Evolutionary conservation across 2,888 invertebrate species (phyloP), one percentile per base, ranked within the genome.

Genomic region (Epicampocera succincta): DNA sequence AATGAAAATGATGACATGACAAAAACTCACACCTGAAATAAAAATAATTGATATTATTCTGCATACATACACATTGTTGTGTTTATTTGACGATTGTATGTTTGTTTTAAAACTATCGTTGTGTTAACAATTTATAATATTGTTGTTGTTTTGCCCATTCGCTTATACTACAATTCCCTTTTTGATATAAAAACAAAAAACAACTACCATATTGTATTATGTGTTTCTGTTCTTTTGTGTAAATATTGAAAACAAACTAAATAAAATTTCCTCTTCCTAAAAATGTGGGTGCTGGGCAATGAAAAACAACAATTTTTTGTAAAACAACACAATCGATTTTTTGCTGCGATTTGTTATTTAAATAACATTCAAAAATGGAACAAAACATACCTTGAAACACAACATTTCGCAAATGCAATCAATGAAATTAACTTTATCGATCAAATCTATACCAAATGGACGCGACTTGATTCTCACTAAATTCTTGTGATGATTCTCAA

Each of bases 401-500:
- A 73, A 73, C 33, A 69, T 60, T 71, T 78, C 21, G 58, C 60
- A 78, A 78, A 73, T 66, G 66, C 72, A 60, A 78, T 66, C 11
- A 54, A 77, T 50, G 40, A 50, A 15, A 50, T 54, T 48, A 38
- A 46, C 44, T 46, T 58, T 56, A 52, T 44, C 38, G 17, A 71
- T 42, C 11, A 48, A 58, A 33, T 33, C 33, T 6, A 33, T 33
- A 58, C 33, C 21, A 12, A 42, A 72, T 79, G 78, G 78, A 79
- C 78, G 77, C 54, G 78, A 44, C 33, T 60, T 65, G 17, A 74
- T 56, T 33, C n/a, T n/a, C 33, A 33, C 33, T 33, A 33, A 74
- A 65, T 78, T 78, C 72, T 66, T 78, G 78, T 66, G 78, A 79
- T 79, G 78, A 72, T 79, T 79, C 66, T 38, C 50, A 33, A 72